Evolutionary conservation across 2,888 invertebrate species (phyloP).

Genomic region (Tachina lurida): DNA sequence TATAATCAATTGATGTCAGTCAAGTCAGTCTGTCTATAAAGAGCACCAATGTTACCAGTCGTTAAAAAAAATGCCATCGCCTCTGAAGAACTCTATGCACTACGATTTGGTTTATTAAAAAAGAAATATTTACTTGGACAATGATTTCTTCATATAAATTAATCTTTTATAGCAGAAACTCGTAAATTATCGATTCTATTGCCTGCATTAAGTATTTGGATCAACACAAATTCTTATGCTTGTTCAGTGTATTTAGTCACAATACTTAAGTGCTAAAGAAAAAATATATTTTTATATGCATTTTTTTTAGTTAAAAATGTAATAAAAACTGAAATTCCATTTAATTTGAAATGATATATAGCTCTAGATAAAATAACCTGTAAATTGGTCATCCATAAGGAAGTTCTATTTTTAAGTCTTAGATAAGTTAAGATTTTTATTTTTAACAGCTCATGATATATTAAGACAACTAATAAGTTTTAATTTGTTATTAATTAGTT

Average conservation of each 20-base stretch:
- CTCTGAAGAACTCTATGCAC: conserved; percentile 20
- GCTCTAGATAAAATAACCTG: conserved; percentile 49
- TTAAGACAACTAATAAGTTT: not conserved
- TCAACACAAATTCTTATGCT: conserved; percentile 17
- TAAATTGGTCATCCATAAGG: conserved; percentile 5
- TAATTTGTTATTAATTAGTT: not conserved
- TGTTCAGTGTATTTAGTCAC: conserved; percentile 43
- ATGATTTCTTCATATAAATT: conserved; percentile 69
- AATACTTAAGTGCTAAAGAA: conserved; percentile 30
- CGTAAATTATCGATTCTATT: conserved; percentile 65
- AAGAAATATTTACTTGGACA: conserved; percentile 35
- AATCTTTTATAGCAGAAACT: conserved; percentile 65
- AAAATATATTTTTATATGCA: conserved; percentile 8
- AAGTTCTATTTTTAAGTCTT: not conserved
- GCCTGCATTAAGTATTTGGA: conserved; percentile 6
- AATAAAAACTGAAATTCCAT: conserved; percentile 61
- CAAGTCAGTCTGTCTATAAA: not conserved
- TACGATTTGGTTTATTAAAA: conserved; percentile 5
- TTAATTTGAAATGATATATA: conserved; percentile 57
- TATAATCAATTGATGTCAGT: conserved; percentile 65
- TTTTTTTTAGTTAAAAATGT: conserved; percentile 17
- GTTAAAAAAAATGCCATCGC: not conserved
- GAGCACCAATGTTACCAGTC: not conserved
- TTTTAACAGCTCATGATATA: not conserved
- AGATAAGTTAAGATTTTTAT: conserved; percentile 55